Conservation (phyloP, 1,140 invertebrate species). For the Drosophila truncata region DNA sequence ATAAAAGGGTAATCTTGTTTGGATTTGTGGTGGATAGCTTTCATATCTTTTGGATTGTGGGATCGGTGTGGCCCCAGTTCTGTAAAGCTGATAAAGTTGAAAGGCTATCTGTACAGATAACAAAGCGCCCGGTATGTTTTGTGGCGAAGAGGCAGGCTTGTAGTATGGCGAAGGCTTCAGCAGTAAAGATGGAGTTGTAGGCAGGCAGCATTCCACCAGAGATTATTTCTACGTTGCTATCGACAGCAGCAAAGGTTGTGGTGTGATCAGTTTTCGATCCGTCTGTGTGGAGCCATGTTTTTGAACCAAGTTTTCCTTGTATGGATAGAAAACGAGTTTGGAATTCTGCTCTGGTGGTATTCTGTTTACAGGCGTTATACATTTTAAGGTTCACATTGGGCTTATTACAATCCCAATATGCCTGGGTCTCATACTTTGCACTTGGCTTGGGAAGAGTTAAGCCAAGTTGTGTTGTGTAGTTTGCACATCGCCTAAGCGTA, state of each 20-base stretch:
- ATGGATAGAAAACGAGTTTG: background rate
- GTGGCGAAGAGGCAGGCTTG: background rate
- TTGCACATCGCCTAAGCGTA: background rate
- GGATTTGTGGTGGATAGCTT: background rate
- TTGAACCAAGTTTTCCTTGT: background rate
- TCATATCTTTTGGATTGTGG: background rate
- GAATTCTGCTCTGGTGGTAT: background rate
- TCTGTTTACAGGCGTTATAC: background rate
- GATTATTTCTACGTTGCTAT: background rate
- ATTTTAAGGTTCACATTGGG: background rate
- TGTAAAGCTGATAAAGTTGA: background rate
- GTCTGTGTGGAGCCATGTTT: background rate
- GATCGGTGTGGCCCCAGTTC: background rate
- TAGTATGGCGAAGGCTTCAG: background rate
- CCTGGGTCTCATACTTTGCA: background rate
- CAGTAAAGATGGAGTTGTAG: background rate
- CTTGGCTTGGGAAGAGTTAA: background rate
- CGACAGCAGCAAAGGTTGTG: background rate
- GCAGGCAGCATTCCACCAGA: background rate
- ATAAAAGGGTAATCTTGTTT: background rate
- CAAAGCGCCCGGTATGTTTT: background rate
- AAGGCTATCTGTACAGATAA: background rate
- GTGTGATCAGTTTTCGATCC: background rate
- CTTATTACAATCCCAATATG: background rate
- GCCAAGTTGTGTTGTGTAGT: background rate